Evolutionary conservation across 2,113 vertebrate species (phyloP), one percentile per base, ranked within the genome.

Genomic region (Amphiprion percula): DNA sequence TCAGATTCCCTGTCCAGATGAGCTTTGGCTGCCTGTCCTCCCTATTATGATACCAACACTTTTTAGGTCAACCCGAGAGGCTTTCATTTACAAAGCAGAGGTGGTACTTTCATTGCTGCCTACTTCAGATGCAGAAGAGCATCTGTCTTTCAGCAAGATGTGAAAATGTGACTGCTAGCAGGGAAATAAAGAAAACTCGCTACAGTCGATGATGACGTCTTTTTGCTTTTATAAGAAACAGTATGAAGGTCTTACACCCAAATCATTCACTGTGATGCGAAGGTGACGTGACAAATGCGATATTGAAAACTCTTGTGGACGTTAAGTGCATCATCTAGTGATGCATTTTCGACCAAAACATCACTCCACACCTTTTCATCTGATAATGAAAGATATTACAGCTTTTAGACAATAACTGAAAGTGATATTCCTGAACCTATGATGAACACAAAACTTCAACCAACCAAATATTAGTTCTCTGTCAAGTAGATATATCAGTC

Each of bases 1-100:
- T 41, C 3, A 8, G 78, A 86, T 86, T 86, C 83, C 75, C 68
- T 52, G 41, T 67, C 73, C 69, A 77, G 77, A 83, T 79, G 84
- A 88, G 83, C 65, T 60, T 41, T 1, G 30, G 60, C 53, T 30
- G 64, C 46, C 60, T 24, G 33, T 46, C 28, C 63, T 7, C 17
- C 46, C 49, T 73, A n/a, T 19, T 61, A 47, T 41, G 49, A 79
- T 70, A 83, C 23, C n/a, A 30, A 73, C 68, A 16, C 50, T 4
- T 67, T 62, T 70, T 54, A 49, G 54, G 49, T 71, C 68, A 23
- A 52, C 47, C 50, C 30, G 55, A 65, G 23, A 14, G 68, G 10
- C 66, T 74, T 81, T 56, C 26, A 47, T 74, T 70, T 74, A 26
- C 17, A 30, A 30, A 67, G 60, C 53, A 61, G 39, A 44, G 21